Evolutionary conservation across 1,140 invertebrate genomes (phyloP), one percentile per base, ranked within the genome.

Genomic region (Papilio polytes): DNA sequence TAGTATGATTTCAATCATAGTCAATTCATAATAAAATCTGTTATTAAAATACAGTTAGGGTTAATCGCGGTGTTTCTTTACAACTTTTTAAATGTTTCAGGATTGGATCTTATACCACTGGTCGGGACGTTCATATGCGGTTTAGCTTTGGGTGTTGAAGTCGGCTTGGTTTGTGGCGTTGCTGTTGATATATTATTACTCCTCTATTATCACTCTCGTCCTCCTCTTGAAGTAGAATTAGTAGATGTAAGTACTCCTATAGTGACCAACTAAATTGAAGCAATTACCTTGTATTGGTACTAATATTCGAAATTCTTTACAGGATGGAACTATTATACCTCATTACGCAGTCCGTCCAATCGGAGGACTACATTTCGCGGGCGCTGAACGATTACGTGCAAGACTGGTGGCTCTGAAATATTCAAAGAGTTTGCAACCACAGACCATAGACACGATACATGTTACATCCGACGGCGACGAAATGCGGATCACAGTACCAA

Each of bases 101-200:
- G 97, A 93, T 90, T 97, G 15, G 98, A 98, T 92, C 89, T 98
- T 53, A 93, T 98, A 72, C 97, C 97, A 18, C 96, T 97, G 59
- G 81, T 97, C 26, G 95, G 96, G 0, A 98, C 98, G 2, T 97
- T 98, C 77, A 31, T 98, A 1, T 95, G 96, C 63, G 98, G 98
- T 85, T 90, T 98, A 1, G 95, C 97, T 20, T 92, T 98, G 82
- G 97, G 97, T 8, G 95, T 98, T 3, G 97, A 98, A 95, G 96
- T 97, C 84, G 98, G 98, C 18, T 97, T 99, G 87, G 91, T 98
- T 18, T 96, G 97, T 87, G 98, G 98, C 15, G 96, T 98, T n/a
- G 94, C 94, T 0, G 94, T 98, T 10, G 98, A 98, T 88, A 91
- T 98, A 0, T 84, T 97, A 4, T 96, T 98, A 82, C 90, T 99